These are phyloP conservation scores for Mastigias papua DNA, from an alignment of 30 jellyfish, hydroid and myxozoan species.

Conservation along the genomic window DNA sequence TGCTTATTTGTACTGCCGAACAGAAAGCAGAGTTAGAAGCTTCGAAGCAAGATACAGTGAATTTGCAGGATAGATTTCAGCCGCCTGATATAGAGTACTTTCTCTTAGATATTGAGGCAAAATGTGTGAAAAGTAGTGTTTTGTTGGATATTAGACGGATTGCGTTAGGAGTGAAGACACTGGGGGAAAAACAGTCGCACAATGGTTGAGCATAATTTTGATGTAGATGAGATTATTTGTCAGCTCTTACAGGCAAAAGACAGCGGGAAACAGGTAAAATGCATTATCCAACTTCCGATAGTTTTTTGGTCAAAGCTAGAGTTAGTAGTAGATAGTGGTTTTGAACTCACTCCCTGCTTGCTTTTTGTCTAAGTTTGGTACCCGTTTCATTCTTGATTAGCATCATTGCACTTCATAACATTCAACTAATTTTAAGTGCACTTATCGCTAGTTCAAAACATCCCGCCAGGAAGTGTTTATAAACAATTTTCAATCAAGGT, in stretches of 20 bases:
- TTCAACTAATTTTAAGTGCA: background rate
- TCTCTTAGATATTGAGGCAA: background rate
- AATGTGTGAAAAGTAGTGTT: background rate
- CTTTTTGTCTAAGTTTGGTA: no score
- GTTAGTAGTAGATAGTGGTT: background rate
- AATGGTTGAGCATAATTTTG: slow-evolving; percentile 77
- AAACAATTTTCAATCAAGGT: no score
- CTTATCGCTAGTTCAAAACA: background rate
- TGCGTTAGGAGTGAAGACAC: background rate
- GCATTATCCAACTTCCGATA: background rate
- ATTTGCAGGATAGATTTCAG: no score
- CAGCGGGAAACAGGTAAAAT: slow-evolving; percentile 85
- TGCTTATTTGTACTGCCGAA: background rate
- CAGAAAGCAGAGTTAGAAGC: background rate
- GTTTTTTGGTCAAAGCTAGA: background rate
- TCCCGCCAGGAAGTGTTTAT: background rate
- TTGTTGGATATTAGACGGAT: background rate
- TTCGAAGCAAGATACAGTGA: background rate
- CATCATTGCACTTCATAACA: no score
- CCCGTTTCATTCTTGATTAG: no score
- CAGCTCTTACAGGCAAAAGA: slow-evolving; percentile 82
- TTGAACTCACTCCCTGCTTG: background rate
- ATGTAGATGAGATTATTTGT: slow-evolving; percentile 78
- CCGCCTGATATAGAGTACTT: no score
- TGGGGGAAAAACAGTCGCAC: background rate